Evolutionary conservation across 2,797 vertebrate genomes (phyloP), one percentile per base, ranked within the genome.

Genomic region (Tokudaia tokunoshimensis): DNA sequence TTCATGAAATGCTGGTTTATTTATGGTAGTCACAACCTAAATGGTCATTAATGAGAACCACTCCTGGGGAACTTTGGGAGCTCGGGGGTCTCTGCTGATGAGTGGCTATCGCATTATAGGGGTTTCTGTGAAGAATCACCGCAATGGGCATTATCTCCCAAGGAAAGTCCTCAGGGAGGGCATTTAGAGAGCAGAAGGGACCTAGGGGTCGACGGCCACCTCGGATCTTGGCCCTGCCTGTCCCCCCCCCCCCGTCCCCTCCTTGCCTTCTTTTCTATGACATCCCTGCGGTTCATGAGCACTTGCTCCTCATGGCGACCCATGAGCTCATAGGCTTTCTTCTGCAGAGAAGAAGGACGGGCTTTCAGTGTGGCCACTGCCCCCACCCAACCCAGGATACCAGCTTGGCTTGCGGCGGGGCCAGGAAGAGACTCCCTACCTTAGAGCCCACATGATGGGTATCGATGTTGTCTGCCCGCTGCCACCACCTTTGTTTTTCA

Each of bases 261-360:
- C 6, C 86, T 78, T 91, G 95, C 96, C 74, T 34, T 95, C 41
- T 4, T 75, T 4, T 75, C 91, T 0, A 10, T 93, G 89, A 98
- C 37, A 0, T 98, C 96, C 24, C 26, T 8, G 61, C 97, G 95
- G 84, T 95, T 88, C 83, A 97, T 90, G 65, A 97, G 96, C 3
- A 96, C 44, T 31, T 97, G 96, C 19, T 97, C 97, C 57, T 97
- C 95, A 2, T 61, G 70, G 47, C 2, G 50, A 0, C 1, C 0
- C 4, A 59, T 50, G 82, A 91, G 9, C 6, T 95, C 75, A 0
- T 37, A 34, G 37, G 37, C 0, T 10, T 44, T 61, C 57, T 59
- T 96, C 96, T 95, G 92, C 50, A 63, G 92, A 65, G 44, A 3
- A 47, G 24, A 89, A 76, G 50, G 74, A 44, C 11, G 3, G 29